Conservation (phyloP, 2,797 vertebrate genomes). For the Rhabdophis nuchalis region DNA sequence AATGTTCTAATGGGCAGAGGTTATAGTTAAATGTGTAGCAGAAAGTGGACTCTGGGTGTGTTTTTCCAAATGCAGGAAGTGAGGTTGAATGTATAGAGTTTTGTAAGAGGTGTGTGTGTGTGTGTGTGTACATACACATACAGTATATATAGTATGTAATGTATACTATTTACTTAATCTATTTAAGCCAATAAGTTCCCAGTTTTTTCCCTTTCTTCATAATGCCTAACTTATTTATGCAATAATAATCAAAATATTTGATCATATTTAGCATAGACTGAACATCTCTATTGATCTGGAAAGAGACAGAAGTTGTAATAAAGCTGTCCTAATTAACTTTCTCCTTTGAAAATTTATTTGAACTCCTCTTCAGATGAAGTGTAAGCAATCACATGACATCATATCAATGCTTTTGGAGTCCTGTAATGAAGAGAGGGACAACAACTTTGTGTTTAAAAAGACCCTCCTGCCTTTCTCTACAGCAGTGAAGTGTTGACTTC, state of each 20-base stretch:
- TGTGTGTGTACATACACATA: no score
- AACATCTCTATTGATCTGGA: neutral
- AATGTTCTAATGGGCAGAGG: no score
- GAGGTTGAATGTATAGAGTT: no score
- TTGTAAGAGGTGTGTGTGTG: no score
- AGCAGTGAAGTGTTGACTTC: neutral
- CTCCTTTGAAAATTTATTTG: neutral
- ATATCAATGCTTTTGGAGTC: neutral
- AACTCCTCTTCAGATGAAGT: neutral
- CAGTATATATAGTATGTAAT: no score
- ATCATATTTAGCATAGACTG: neutral
- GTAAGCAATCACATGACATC: neutral
- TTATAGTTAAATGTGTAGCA: no score
- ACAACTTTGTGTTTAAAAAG: neutral
- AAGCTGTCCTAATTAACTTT: neutral
- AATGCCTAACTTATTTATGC: neutral
- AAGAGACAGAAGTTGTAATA: neutral
- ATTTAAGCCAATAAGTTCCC: neutral
- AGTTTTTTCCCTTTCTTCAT: neutral
- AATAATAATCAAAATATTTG: neutral
- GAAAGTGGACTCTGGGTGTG: no score
- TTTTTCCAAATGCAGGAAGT: no score
- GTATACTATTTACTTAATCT: neutral
- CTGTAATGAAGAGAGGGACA: neutral
- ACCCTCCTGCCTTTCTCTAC: neutral